Conservation (phyloP, 92 coral and sea anemone species). For the Nematostella vectensis region DNA sequence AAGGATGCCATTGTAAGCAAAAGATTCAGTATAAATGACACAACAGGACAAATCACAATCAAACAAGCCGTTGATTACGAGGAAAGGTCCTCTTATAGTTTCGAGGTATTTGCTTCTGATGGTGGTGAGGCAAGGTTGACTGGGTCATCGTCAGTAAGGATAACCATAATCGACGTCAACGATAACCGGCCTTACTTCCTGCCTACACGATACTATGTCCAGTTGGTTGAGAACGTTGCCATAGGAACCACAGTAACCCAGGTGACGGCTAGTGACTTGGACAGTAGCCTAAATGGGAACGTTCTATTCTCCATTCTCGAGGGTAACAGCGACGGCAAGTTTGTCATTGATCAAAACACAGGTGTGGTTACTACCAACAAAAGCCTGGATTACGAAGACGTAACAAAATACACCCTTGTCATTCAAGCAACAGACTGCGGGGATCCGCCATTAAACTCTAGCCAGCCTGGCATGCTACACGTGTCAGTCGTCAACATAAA, state of each 20-base stretch:
- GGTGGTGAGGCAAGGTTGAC: slow-evolving; percentile 24
- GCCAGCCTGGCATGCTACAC: neutral
- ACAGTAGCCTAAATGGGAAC: slow-evolving; percentile 46
- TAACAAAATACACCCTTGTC: neutral
- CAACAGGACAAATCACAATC: slow-evolving; percentile 40
- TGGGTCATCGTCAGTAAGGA: slow-evolving; percentile 18
- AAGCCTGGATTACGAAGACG: neutral
- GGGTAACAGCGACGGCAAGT: slow-evolving; percentile 29
- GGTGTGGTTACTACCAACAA: slow-evolving; percentile 28
- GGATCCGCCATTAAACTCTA: neutral
- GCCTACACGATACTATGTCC: slow-evolving; percentile 23
- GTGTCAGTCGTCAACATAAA: neutral
- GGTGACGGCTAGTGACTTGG: slow-evolving; percentile 50
- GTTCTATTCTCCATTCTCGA: slow-evolving; percentile 38
- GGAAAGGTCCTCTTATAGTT: slow-evolving; percentile 13
- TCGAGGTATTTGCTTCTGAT: slow-evolving; percentile 32
- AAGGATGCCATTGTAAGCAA: slow-evolving; percentile 8
- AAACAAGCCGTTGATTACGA: slow-evolving; percentile 45
- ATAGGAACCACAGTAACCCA: slow-evolving; percentile 55
- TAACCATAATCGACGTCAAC: slow-evolving; percentile 25
- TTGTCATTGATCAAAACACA: slow-evolving; percentile 29
- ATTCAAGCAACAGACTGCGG: neutral
- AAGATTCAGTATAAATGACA: slow-evolving; percentile 36
- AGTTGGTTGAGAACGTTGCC: slow-evolving; percentile 47
- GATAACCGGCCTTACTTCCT: slow-evolving; percentile 52